Percentiles rank a stretch among this genome's conserved stretches.
Conservation (phyloP, 2,888 invertebrate species). For the Agonopterix subpropinquella region DNA sequence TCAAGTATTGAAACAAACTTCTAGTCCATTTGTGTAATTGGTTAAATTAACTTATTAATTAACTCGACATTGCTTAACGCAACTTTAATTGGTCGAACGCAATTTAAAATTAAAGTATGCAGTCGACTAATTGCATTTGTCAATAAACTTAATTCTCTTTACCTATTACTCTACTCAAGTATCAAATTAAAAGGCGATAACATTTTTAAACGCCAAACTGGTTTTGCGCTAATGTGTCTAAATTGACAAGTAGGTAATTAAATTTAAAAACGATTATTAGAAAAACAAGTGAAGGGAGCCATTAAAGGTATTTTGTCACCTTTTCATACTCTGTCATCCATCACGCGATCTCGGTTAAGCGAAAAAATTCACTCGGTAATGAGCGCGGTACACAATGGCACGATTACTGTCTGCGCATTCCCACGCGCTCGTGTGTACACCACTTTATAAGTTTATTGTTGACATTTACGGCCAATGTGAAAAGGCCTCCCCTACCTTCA, state of each 20-base stretch:
- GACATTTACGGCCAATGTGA: constrained; percentile 16
- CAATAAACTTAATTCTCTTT: not conserved
- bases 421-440: constrained; percentile 17
- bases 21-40: constrained; percentile 4
- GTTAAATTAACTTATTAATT: not conserved
- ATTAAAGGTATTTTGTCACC: constrained; percentile 15
- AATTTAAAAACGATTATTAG: not conserved
- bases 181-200: not conserved
- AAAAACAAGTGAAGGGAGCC: constrained; percentile 2
- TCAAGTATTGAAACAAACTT: constrained; percentile 1
- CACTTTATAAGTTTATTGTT: constrained; percentile 20
- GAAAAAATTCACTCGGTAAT: constrained; percentile 10
- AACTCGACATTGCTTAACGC: constrained; percentile 2
- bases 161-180: no score
- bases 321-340: constrained; percentile 14
- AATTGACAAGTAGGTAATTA: not conserved
- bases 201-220: not conserved
- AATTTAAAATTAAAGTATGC: constrained; percentile 1
- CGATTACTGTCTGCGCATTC: constrained; percentile 16
- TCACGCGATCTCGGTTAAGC: constrained; percentile 17
- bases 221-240: not conserved
- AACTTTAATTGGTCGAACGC: constrained; percentile 4
- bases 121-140: constrained; percentile 1
- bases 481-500: constrained; percentile 11
- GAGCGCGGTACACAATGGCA: constrained; percentile 11